A percentile compares a stretch with the other conserved stretches of the same genome.
Conservation (phyloP, 2,888 invertebrate species). For the Metallyticus violacea region DNA sequence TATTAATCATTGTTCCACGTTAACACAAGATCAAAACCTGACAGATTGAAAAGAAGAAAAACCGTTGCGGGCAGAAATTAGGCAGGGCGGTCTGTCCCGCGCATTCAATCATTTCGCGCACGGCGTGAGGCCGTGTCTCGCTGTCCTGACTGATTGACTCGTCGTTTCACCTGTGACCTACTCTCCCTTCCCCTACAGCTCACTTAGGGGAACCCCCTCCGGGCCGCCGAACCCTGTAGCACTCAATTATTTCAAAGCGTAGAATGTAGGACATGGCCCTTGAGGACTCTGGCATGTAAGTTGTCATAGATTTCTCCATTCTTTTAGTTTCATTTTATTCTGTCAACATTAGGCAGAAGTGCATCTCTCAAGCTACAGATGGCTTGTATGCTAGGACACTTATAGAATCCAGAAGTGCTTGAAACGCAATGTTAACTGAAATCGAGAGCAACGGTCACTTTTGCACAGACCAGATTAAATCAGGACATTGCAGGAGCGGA, state of each 20-base stretch:
- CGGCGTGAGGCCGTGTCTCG: not conserved
- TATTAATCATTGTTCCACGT: not conserved
- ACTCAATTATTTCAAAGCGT: not conserved
- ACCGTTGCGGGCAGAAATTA: not conserved
- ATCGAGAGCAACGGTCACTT: too few relatives aligned
- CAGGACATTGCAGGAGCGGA: too few relatives aligned
- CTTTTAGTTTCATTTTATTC: not conserved
- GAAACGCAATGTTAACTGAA: too few relatives aligned
- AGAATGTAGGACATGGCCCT: too few relatives aligned
- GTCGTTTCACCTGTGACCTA: conserved; percentile 20
- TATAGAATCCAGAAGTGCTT: not conserved
- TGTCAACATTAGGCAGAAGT: not conserved
- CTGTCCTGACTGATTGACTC: conserved; percentile 22
- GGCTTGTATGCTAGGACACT: not conserved
- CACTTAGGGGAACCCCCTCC: conserved; percentile 18
- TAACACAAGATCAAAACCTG: not conserved
- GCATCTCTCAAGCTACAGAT: not conserved
- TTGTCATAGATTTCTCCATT: not conserved
- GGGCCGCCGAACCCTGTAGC: not conserved
- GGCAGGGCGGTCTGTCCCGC: not conserved
- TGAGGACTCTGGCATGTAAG: too few relatives aligned
- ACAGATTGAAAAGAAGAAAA: not conserved
- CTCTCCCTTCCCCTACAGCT: conserved; percentile 21
- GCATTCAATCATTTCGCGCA: not conserved
- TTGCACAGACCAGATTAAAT: too few relatives aligned